Evolutionary conservation across 2,888 invertebrate species (phyloP).

Genomic region (Heteropelma amictum): DNA sequence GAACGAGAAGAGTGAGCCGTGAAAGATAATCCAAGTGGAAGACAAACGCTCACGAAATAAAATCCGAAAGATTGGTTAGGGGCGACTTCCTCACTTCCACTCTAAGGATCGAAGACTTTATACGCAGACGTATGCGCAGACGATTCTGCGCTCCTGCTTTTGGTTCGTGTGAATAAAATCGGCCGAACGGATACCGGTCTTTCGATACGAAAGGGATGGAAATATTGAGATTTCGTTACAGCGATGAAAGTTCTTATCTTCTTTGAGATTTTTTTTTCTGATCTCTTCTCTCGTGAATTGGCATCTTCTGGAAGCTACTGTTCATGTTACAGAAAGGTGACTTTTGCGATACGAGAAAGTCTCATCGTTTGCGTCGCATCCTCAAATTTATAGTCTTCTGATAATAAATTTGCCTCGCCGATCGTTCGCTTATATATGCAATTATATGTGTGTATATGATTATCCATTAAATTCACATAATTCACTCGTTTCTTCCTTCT

Average conservation of each 20-base stretch:
- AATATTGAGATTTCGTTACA: conserved; percentile 34
- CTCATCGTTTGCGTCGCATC: no score
- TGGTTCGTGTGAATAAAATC: conserved; percentile 2
- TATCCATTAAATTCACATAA: no score
- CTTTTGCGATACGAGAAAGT: no score
- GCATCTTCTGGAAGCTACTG: not conserved
- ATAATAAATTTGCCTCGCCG: no score
- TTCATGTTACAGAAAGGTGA: no score
- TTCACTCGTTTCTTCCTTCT: no score
- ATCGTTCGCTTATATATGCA: no score
- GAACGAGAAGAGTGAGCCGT: conserved; percentile 43
- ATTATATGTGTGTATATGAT: no score
- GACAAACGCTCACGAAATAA: conserved; percentile 71
- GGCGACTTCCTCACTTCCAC: conserved; percentile 63
- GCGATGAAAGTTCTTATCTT: not conserved
- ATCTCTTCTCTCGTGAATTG: conserved; percentile 1
- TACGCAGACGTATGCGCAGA: not conserved
- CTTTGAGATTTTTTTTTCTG: not conserved
- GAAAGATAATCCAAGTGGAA: conserved; percentile 69
- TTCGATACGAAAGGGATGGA: conserved; percentile 15
- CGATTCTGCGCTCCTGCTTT: no score
- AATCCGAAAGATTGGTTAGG: conserved; percentile 67
- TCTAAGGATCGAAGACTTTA: not conserved
- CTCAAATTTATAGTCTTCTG: no score
- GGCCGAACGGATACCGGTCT: conserved; percentile 25